Conservation (phyloP, 2,113 vertebrate genomes). For the Rhipidura dahli region DNA sequence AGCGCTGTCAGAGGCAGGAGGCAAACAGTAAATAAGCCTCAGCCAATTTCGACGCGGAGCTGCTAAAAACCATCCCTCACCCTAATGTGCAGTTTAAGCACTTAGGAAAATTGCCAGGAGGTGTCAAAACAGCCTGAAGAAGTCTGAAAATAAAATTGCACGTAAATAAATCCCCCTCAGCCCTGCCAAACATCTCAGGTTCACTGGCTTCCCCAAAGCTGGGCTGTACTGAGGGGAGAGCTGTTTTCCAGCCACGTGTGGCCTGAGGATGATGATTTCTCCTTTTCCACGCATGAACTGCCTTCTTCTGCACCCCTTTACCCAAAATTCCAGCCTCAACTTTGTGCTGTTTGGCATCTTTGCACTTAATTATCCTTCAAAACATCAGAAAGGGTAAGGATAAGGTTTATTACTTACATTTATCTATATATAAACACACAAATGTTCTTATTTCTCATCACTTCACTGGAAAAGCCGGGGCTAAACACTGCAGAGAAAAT, state of each 20-base stretch:
- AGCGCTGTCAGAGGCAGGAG: constrained; percentile 51
- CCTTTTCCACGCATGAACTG: background rate
- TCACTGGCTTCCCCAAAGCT: background rate
- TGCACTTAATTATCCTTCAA: background rate
- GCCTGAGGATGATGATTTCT: background rate
- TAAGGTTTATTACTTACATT: background rate
- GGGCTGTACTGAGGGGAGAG: accelerated
- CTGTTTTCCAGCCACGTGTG: accelerated
- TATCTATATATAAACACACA: background rate
- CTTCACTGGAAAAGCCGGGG: background rate
- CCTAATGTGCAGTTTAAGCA: constrained; percentile 35
- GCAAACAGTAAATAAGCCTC: constrained; percentile 55
- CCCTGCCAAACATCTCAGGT: background rate
- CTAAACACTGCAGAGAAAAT: background rate
- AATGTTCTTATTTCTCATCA: background rate
- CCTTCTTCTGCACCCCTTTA: background rate
- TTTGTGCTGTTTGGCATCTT: background rate
- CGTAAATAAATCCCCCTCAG: constrained; percentile 15
- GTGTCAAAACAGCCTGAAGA: constrained; percentile 54
- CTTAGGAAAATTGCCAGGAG: constrained; percentile 53
- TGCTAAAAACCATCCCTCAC: constrained; percentile 37
- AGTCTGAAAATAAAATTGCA: constrained; percentile 21
- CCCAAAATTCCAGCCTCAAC: background rate
- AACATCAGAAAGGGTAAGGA: background rate
- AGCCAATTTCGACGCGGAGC: constrained; percentile 29